Conservation (phyloP, 2,113 vertebrate species). For the Erythrocercus mccallii region DNA sequence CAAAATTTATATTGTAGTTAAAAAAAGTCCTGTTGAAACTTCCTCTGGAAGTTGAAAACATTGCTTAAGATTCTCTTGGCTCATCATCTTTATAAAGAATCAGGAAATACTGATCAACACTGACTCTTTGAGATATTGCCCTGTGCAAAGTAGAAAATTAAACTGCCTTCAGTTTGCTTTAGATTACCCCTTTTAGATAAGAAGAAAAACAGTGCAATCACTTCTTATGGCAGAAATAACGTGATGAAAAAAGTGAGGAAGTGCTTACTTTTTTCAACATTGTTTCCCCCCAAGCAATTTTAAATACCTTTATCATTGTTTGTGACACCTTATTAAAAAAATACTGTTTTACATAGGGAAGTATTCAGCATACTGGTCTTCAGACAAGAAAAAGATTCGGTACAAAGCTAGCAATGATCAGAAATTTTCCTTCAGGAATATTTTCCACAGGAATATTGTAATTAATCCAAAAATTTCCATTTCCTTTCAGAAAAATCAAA, state of each 20-base stretch:
- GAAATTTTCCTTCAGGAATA: neutral
- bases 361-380: neutral
- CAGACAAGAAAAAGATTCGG: neutral
- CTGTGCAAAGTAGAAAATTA: conserved; percentile 44
- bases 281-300: neutral
- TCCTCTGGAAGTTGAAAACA: neutral
- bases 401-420: neutral
- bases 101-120: neutral
- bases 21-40: neutral
- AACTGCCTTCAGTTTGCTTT: conserved; percentile 40
- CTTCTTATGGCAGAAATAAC: conserved; percentile 32
- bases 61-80: neutral
- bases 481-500: neutral
- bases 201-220: conserved; percentile 7
- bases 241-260: neutral
- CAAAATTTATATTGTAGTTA: neutral
- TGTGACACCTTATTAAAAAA: conserved; percentile 1
- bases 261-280: neutral
- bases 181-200: conserved; percentile 33
- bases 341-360: neutral
- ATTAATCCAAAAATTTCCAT: neutral
- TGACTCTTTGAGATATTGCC: conserved; percentile 13
- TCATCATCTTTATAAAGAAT: neutral
- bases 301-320: conserved; percentile 20
- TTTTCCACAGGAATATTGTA: neutral